phyloP scores from a whole-genome alignment of 2,113 vertebrate species.

The Dryoscopus gambensis region DNA sequence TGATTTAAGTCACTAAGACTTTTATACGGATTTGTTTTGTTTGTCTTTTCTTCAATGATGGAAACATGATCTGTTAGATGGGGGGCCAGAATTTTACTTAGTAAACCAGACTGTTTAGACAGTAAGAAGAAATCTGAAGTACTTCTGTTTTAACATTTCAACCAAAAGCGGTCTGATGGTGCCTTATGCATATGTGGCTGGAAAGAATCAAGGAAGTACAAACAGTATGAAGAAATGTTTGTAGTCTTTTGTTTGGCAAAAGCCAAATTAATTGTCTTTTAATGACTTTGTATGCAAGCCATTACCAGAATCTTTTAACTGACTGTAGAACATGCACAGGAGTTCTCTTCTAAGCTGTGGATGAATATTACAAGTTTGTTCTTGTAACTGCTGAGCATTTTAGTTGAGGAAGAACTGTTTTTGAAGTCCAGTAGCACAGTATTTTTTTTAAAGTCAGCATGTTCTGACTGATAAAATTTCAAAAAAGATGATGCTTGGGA shows the following conservation, averaged over 20 bases:
- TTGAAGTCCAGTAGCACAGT: neutral
- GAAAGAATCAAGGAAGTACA: neutral
- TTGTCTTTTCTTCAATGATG: neutral
- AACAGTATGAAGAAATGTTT: neutral
- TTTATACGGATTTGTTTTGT: neutral
- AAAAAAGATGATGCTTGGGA: neutral
- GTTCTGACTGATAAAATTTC: constrained; percentile 8
- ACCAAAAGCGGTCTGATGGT: neutral
- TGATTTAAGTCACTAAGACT: neutral
- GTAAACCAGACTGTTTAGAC: neutral
- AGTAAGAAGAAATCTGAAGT: neutral
- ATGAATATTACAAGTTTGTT: neutral
- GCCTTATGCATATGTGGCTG: neutral
- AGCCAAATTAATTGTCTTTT: neutral
- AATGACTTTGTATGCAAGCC: neutral
- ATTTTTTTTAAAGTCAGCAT: neutral
- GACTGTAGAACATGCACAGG: neutral
- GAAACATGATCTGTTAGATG: neutral
- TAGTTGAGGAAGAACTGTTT: neutral
- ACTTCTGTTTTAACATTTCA: neutral
- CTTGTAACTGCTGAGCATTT: neutral
- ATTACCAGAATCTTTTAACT: neutral
- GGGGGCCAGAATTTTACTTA: neutral
- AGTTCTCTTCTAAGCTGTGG: neutral
- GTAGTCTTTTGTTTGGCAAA: neutral